Conservation (phyloP, 1,140 invertebrate species). For the Schlechtendalia chinensis region DNA sequence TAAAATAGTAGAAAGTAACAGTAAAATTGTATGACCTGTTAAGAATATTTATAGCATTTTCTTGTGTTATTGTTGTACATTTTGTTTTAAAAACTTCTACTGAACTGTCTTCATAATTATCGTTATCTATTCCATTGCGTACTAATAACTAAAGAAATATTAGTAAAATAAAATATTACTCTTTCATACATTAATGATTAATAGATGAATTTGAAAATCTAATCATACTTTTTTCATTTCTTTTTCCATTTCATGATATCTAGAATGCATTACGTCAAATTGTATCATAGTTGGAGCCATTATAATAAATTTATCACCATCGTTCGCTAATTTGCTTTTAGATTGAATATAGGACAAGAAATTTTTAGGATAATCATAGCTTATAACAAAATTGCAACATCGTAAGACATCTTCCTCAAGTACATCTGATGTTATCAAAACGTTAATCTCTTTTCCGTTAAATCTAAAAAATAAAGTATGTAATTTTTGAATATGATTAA, state of each 20-base stretch:
- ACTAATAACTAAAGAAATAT: background rate
- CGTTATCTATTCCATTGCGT: background rate
- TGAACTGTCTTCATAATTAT: conserved; percentile 9
- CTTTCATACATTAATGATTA: background rate
- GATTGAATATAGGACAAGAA: conserved; percentile 82
- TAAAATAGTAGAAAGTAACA: too few relatives aligned
- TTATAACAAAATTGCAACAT: conserved; percentile 73
- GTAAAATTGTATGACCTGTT: background rate
- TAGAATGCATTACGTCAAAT: conserved; percentile 57
- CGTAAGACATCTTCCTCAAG: conserved; percentile 82
- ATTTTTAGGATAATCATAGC: conserved; percentile 69
- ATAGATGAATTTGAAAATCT: background rate
- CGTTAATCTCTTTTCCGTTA: conserved; percentile 65
- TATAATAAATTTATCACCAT: conserved; percentile 62
- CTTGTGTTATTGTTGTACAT: background rate
- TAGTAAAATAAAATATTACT: background rate
- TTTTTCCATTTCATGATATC: conserved; percentile 60
- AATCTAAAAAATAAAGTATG: conserved; percentile 25
- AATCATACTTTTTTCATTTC: conserved; percentile 56
- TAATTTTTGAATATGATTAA: background rate
- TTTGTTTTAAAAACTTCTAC: background rate
- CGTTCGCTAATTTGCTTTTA: conserved; percentile 69
- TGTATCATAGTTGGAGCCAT: conserved; percentile 56
- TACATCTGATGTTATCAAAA: conserved; percentile 76
- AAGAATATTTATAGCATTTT: conserved; percentile 1